Evolutionary conservation across 1,140 invertebrate genomes (phyloP).

Genomic region (Caenorhabditis briggsae): DNA sequence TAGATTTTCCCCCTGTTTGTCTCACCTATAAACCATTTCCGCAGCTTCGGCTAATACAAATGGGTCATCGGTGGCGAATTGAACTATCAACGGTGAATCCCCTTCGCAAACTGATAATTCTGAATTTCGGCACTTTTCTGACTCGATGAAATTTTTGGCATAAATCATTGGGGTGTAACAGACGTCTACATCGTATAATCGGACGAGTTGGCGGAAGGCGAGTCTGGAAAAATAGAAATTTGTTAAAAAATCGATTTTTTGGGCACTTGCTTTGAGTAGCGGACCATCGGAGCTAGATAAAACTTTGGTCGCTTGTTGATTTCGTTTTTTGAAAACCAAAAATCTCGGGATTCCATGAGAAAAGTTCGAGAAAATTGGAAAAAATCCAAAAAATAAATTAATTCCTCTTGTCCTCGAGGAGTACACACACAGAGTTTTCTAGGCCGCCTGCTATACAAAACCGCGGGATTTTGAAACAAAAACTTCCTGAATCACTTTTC

Average conservation of each 20-base stretch:
- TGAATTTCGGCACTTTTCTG: conserved; percentile 87
- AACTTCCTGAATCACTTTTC: neutral
- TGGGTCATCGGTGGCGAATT: conserved; percentile 91
- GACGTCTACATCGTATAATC: conserved; percentile 88
- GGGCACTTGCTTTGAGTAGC: conserved; percentile 88
- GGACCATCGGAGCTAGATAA: conserved; percentile 88
- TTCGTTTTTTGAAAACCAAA: neutral
- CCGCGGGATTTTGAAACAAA: neutral
- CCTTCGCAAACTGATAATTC: conserved; percentile 87
- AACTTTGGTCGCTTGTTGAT: conserved; percentile 39
- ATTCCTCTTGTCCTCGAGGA: neutral
- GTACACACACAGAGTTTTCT: neutral
- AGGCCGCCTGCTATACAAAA: neutral
- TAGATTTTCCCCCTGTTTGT: conserved; percentile 60
- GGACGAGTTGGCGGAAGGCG: conserved; percentile 87
- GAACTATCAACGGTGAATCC: conserved; percentile 89
- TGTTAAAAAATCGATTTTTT: neutral
- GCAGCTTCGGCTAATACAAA: conserved; percentile 88
- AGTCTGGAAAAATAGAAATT: conserved; percentile 81
- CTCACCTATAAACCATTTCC: conserved; percentile 86
- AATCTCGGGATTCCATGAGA: neutral
- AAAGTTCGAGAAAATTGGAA: neutral
- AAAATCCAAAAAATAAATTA: neutral
- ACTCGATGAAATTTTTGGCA: conserved; percentile 91
- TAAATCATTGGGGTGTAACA: conserved; percentile 96